Conservation (phyloP, 2,888 invertebrate species). For the Ochropleura leucogaster region DNA sequence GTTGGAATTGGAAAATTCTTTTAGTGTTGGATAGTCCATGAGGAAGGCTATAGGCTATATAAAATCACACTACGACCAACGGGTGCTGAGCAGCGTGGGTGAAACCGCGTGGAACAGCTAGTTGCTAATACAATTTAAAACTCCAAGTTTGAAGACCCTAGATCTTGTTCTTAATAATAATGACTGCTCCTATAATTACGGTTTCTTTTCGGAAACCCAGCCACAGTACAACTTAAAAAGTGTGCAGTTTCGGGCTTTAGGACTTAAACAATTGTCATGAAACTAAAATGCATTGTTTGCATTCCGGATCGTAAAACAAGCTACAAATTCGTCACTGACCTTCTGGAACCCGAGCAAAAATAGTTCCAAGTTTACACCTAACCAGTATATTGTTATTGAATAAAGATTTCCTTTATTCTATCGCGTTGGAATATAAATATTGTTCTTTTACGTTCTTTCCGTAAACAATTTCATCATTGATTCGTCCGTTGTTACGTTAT, state of each 20-base stretch:
- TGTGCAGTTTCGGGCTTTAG: slow-evolving; percentile 4
- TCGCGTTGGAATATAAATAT: slow-evolving; percentile 51
- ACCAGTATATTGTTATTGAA: slow-evolving; percentile 24
- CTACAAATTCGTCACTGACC: slow-evolving; percentile 31
- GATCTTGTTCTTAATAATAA: background rate
- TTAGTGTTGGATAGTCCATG: no score
- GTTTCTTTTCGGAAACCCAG: background rate
- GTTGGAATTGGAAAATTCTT: no score
- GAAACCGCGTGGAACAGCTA: background rate
- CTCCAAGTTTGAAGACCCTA: background rate
- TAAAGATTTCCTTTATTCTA: slow-evolving; percentile 39
- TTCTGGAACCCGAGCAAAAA: slow-evolving; percentile 23
- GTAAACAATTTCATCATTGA: slow-evolving; percentile 62
- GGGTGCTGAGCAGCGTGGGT: no score
- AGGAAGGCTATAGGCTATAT: no score
- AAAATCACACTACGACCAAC: no score
- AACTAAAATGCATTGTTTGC: slow-evolving; percentile 37
- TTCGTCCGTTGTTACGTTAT: slow-evolving; percentile 38
- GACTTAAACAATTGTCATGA: slow-evolving; percentile 6
- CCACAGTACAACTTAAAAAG: background rate
- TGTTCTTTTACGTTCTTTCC: slow-evolving; percentile 36
- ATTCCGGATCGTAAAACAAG: slow-evolving; percentile 27
- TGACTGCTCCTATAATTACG: background rate
- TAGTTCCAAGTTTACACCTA: slow-evolving; percentile 28
- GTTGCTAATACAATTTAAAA: background rate